These are phyloP conservation scores for Microchirus variegatus DNA, from an alignment of 2,797 vertebrate genomes.

Conservation along the genomic window DNA sequence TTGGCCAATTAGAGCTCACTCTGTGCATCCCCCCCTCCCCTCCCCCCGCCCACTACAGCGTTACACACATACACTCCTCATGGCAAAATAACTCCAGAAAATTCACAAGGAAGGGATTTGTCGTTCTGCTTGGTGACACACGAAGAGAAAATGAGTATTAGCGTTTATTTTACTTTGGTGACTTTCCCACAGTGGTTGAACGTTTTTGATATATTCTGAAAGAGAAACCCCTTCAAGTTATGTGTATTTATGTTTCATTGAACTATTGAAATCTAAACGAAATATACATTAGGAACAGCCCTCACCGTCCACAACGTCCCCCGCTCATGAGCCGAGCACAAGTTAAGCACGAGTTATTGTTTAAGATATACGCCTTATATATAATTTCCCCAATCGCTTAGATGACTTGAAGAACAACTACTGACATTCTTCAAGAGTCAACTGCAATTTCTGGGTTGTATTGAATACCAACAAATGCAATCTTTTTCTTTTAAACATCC, in stretches of 20 bases:
- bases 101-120: slow-evolving; percentile 57
- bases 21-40: slow-evolving; percentile 3
- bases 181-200: slow-evolving; percentile 61
- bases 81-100: slow-evolving; percentile 65
- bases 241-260: slow-evolving; percentile 47
- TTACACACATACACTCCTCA: slow-evolving; percentile 42
- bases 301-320: slow-evolving; percentile 53
- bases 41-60: slow-evolving; percentile 17
- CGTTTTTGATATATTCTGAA: slow-evolving; percentile 36
- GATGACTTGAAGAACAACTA: slow-evolving; percentile 62
- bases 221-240: slow-evolving; percentile 53
- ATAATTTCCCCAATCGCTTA: slow-evolving; percentile 65
- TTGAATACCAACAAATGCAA: slow-evolving; percentile 59
- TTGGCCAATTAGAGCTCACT: slow-evolving; percentile 66
- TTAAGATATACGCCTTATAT: slow-evolving; percentile 71
- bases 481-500: slow-evolving; percentile 55
- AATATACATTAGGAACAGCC: slow-evolving; percentile 72
- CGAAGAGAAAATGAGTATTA: slow-evolving; percentile 37
- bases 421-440: slow-evolving; percentile 67
- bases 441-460: slow-evolving; percentile 65
- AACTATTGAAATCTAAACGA: slow-evolving; percentile 68
- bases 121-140: slow-evolving; percentile 42
- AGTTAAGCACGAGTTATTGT: slow-evolving; percentile 58
- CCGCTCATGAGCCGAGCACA: slow-evolving; percentile 59
- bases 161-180: slow-evolving; percentile 62